Percentiles rank a stretch among this genome's conserved stretches.
phyloP scores from a whole-genome alignment of 2,888 invertebrate genomes.

The Automeris io region DNA sequence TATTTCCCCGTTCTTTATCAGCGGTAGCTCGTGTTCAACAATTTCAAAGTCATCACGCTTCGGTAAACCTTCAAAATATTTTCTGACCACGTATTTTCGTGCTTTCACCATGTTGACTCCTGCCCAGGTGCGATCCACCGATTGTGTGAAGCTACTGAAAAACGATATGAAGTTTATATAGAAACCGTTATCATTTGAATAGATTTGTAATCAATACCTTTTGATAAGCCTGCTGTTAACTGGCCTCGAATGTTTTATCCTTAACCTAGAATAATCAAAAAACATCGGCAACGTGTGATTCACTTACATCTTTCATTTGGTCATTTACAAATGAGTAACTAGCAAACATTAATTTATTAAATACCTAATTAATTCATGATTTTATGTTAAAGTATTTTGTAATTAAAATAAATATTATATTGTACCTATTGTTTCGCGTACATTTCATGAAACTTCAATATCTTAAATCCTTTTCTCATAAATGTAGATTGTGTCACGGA shows the following conservation, averaged over 20 bases:
- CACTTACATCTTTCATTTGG: no score
- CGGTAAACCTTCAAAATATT: conserved; percentile 77
- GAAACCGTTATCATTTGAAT: background rate
- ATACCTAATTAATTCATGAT: no score
- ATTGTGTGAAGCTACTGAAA: background rate
- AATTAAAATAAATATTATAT: no score
- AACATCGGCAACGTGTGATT: background rate
- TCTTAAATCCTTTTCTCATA: no score
- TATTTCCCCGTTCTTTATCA: conserved; percentile 74
- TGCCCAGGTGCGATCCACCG: background rate
- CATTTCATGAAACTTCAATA: no score
- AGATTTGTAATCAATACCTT: background rate
- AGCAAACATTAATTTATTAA: no score
- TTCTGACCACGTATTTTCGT: conserved; percentile 75
- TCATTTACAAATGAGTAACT: no score
- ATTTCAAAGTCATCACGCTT: conserved; percentile 76
- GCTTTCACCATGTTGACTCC: conserved; percentile 59
- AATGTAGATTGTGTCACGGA: no score
- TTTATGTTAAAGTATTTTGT: no score
- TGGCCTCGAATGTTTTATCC: background rate
- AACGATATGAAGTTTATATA: background rate
- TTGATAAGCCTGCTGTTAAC: background rate
- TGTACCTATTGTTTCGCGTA: no score
- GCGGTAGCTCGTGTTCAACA: conserved; percentile 77
- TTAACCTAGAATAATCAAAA: background rate